phyloP scores from a whole-genome alignment of 2,888 invertebrate genomes.

The Epinotia demarniana region DNA sequence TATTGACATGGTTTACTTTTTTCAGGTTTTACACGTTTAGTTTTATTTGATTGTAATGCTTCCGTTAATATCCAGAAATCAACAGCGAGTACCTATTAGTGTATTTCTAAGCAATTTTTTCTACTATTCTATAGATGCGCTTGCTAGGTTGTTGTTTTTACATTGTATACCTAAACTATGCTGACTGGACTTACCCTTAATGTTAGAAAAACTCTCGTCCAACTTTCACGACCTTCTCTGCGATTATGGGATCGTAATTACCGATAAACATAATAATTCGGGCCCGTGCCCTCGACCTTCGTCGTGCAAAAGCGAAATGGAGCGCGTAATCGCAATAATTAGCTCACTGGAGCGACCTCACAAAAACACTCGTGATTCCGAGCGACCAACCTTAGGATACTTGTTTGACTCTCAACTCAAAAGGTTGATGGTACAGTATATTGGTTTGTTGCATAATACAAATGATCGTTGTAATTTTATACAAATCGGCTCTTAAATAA shows the following conservation, averaged over 20 bases:
- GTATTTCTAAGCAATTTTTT: not conserved
- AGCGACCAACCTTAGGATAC: constrained; percentile 9
- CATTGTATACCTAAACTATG: not conserved
- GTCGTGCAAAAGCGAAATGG: constrained; percentile 17
- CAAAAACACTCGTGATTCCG: constrained; percentile 5
- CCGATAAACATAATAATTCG: constrained; percentile 6
- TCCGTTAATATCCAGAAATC: not conserved
- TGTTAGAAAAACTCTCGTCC: not conserved
- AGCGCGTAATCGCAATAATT: constrained; percentile 32
- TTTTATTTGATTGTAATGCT: constrained; percentile 5
- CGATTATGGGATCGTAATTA: not conserved
- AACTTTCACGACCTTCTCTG: constrained; percentile 1
- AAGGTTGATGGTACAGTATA: not conserved
- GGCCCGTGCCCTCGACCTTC: constrained; percentile 25
- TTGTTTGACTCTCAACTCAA: no score
- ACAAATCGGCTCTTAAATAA: not conserved
- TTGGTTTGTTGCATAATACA: not conserved
- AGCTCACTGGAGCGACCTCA: constrained; percentile 35
- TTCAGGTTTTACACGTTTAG: not conserved
- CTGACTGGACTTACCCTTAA: not conserved
- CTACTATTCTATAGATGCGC: not conserved
- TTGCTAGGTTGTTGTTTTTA: not conserved
- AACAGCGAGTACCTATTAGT: not conserved
- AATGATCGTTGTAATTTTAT: not conserved
- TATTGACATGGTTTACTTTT: constrained; percentile 20